A percentile compares a stretch with the other conserved stretches of the same genome.
Conservation (phyloP, 2,888 invertebrate genomes). For the Poecilus cupreus region DNA sequence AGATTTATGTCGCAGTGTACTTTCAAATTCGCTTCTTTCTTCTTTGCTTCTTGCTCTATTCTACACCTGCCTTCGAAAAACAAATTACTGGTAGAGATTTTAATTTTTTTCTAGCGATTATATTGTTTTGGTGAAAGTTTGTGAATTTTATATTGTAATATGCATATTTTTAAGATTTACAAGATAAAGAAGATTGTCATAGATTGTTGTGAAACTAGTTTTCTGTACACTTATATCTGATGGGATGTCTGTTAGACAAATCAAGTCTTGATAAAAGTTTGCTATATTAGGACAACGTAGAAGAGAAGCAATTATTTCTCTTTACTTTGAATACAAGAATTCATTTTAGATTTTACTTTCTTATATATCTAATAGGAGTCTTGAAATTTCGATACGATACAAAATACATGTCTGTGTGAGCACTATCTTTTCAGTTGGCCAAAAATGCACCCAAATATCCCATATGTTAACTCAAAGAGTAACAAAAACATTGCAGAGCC, state of each 20-base stretch:
- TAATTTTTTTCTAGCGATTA: slow-evolving; percentile 5
- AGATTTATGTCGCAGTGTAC: slow-evolving; percentile 11
- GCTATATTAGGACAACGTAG: neutral
- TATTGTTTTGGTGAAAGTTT: slow-evolving; percentile 32
- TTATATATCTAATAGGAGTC: too few species aligned
- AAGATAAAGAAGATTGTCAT: neutral
- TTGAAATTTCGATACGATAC: too few species aligned
- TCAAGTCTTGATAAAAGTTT: neutral
- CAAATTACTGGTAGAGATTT: slow-evolving; percentile 1
- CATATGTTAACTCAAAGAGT: too few species aligned
- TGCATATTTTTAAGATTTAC: neutral
- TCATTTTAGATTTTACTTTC: too few species aligned
- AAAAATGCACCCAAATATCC: too few species aligned
- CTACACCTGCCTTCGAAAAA: neutral
- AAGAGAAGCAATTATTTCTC: neutral
- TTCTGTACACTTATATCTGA: neutral
- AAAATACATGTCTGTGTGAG: too few species aligned
- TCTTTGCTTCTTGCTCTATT: neutral
- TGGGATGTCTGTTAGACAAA: neutral
- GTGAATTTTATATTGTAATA: neutral
- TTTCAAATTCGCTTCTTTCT: neutral
- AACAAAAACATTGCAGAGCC: too few species aligned
- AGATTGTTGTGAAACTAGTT: neutral
- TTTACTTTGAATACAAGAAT: too few species aligned
- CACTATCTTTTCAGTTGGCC: too few species aligned